Base-by-base conservation (phyloP, 2,113 vertebrate species). In the Rhagologus leucostigma region DNA sequence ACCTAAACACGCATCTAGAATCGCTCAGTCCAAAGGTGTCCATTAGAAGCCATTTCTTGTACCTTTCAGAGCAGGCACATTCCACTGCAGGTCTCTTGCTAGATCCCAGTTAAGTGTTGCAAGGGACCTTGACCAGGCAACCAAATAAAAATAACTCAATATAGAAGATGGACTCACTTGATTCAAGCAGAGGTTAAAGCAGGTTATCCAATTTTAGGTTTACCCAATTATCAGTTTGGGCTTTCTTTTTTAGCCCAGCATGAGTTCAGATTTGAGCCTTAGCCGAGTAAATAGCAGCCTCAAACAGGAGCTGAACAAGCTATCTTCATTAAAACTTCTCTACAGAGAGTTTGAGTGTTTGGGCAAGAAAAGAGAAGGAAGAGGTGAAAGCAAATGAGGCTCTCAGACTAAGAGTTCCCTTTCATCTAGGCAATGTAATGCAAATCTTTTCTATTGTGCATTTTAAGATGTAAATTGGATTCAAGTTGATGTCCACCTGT, bases 301-400 rank as follows among this genome's bases (percentile, higher is more conserved):
- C 67, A 86, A 91, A 96, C 57, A 90, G 76, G 42, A 89, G 52
- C 55, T 83, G 87, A 90, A 91, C 41, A 86, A 96, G 88, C 13
- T 71, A 91, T 93, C 94, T 96, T 97, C 94, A 96, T 97, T 97
- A 96, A 97, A 97, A 97, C 91, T 96, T 94, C 68, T 67, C 89
- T 84, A 67, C 70, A 87, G 83, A 92, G 76, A 88, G 75, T 95
- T 93, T 90, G 53, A 95, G 44, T 80, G 52, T 64, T 91, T 91
- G 46, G 57, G 77, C 52, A 93, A 96, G 56, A 26, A 80, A 88
- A 71, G 73, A 76, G 70, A 75, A 71, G 53, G 32, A 80, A 92
- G 37, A 60, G 30, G 19, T 19, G 52, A 89, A 84, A 82, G 57
- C 24, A 91, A 94, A 90, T 87, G 67, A 81, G 93, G 75, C 87